Conservation (phyloP, 2,888 invertebrate genomes). For the Geophilus truncorum region DNA sequence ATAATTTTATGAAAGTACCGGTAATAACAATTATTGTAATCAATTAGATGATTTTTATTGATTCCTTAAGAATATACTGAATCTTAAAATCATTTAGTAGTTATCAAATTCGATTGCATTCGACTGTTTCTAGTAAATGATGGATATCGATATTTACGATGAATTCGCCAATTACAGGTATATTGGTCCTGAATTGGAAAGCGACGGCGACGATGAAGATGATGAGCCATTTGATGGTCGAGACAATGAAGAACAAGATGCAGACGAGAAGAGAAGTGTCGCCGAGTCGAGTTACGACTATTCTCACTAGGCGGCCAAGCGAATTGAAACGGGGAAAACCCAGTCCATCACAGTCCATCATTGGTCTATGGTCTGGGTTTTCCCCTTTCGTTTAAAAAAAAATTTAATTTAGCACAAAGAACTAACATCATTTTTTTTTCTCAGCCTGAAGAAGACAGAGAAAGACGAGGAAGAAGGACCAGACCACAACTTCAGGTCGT, state of each 20-base stretch:
- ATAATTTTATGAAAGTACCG: too few species aligned
- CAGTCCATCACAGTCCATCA: too few species aligned
- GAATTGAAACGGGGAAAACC: too few species aligned
- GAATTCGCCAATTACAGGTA: slow-evolving; percentile 99
- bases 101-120: neutral
- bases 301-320: too few species aligned
- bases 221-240: slow-evolving; percentile 59
- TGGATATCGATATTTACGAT: slow-evolving; percentile 98
- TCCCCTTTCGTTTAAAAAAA: too few species aligned
- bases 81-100: neutral
- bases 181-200: slow-evolving; percentile 96
- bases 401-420: neutral
- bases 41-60: too few species aligned
- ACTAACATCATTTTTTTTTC: too few species aligned
- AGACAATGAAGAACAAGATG: slow-evolving; percentile 60
- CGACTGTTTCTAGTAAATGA: slow-evolving; percentile 47
- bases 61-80: too few species aligned
- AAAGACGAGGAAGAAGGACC: slow-evolving; percentile 66
- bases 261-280: too few species aligned
- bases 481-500: slow-evolving; percentile 79
- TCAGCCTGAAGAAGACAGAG: slow-evolving; percentile 58
- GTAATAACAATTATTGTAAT: too few species aligned
- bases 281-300: too few species aligned
- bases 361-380: too few species aligned
- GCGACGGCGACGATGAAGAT: slow-evolving; percentile 79